Conservation (phyloP, 1,140 invertebrate species). For the Trichonephila clavipes region DNA sequence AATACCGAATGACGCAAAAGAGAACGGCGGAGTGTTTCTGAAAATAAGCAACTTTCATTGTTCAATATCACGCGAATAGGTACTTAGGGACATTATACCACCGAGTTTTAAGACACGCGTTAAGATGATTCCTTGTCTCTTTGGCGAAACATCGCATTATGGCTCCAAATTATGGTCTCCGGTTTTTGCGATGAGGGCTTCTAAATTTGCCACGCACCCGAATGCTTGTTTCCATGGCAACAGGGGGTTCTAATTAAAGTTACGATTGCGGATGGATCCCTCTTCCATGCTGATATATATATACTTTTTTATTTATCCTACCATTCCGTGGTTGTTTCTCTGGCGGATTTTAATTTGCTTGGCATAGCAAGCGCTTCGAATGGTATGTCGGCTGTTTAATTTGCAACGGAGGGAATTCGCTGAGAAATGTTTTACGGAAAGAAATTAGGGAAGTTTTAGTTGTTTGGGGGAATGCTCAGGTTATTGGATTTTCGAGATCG, state of each 20-base stretch:
- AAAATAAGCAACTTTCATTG: constrained; percentile 41
- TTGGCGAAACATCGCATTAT: constrained; percentile 21
- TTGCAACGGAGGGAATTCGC: constrained; percentile 14
- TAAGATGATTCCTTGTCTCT: constrained; percentile 47
- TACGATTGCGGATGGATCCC: constrained; percentile 22
- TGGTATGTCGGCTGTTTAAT: constrained; percentile 30
- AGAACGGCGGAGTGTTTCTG: constrained; percentile 11
- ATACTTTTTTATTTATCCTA: neutral
- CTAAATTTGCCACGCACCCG: constrained; percentile 49
- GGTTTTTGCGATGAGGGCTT: constrained; percentile 32
- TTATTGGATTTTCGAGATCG: constrained; percentile 23
- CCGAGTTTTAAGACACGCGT: neutral
- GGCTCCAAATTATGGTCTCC: constrained; percentile 35
- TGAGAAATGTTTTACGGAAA: neutral
- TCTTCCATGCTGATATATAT: neutral
- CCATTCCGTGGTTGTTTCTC: constrained; percentile 20
- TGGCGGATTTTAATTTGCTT: constrained; percentile 40
- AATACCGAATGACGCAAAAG: constrained; percentile 4
- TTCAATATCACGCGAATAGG: constrained; percentile 22
- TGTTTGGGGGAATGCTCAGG: constrained; percentile 11
- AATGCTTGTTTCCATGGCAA: constrained; percentile 11
- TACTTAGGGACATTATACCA: constrained; percentile 54
- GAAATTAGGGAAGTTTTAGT: constrained; percentile 24
- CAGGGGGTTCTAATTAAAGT: constrained; percentile 26
- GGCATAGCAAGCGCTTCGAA: neutral